Conservation (phyloP, 2,888 invertebrate genomes). For the Axea sp. region DNA sequence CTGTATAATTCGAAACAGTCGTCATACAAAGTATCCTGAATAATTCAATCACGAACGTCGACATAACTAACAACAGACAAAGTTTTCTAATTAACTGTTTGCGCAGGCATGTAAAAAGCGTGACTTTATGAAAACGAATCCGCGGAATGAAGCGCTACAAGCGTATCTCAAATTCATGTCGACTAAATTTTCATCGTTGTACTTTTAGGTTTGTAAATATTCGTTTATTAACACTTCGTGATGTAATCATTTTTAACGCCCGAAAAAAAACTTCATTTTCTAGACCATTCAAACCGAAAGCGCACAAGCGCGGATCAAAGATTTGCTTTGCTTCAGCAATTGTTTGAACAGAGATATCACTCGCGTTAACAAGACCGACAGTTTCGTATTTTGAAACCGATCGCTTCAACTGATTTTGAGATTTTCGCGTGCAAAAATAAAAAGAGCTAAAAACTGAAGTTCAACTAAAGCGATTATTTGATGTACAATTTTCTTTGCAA, state of each 20-base stretch:
- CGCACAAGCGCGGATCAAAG: too few relatives aligned
- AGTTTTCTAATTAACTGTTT: slow-evolving; percentile 54
- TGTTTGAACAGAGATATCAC: too few relatives aligned
- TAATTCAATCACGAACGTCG: slow-evolving; percentile 37
- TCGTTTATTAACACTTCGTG: slow-evolving; percentile 10
- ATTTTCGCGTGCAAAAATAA: too few relatives aligned
- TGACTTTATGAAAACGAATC: slow-evolving; percentile 39
- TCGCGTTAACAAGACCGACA: too few relatives aligned
- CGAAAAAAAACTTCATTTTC: too few relatives aligned
- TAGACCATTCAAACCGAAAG: too few relatives aligned
- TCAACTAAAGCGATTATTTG: too few relatives aligned
- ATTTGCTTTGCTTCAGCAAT: too few relatives aligned
- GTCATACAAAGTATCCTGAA: slow-evolving; percentile 37
- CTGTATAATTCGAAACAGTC: slow-evolving; percentile 12
- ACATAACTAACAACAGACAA: slow-evolving; percentile 35
- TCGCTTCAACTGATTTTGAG: too few relatives aligned
- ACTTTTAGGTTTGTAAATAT: slow-evolving; percentile 4
- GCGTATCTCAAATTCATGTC: slow-evolving; percentile 27
- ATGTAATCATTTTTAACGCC: slow-evolving; percentile 11
- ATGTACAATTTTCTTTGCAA: too few relatives aligned
- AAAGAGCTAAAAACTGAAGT: too few relatives aligned
- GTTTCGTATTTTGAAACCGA: too few relatives aligned
- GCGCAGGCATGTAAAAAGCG: slow-evolving; percentile 29
- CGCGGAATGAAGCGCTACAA: slow-evolving; percentile 16
- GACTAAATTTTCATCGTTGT: slow-evolving; percentile 5